Evolutionary conservation across 2,797 vertebrate species (phyloP).

Genomic region (Mus caroli): DNA sequence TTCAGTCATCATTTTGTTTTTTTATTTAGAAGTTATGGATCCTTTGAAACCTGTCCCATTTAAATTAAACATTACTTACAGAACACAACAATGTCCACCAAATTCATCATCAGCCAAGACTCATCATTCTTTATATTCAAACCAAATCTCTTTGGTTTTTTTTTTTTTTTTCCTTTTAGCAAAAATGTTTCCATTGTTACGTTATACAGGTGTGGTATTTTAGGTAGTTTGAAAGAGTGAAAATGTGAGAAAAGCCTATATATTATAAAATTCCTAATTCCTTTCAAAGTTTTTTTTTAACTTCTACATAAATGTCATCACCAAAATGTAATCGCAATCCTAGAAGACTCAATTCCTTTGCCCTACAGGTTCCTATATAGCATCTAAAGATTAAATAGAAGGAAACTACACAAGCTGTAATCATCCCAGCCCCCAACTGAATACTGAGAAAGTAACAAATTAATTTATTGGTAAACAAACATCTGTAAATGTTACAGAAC

Average conservation of each 20-base stretch:
- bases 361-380: background rate
- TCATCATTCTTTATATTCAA: conserved; percentile 64
- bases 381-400: background rate
- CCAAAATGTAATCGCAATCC: conserved; percentile 64
- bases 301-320: conserved; percentile 43
- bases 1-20: background rate
- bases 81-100: conserved; percentile 45
- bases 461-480: background rate
- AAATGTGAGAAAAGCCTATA: conserved; percentile 60
- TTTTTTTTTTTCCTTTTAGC: background rate
- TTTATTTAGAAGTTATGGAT: conserved; percentile 62
- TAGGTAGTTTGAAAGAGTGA: conserved; percentile 74
- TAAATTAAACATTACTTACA: conserved; percentile 69
- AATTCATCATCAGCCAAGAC: conserved; percentile 62
- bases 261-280: conserved; percentile 67
- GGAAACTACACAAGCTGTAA: background rate
- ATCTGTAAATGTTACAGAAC: conserved; percentile 15
- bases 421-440: background rate
- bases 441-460: conserved; percentile 45
- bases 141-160: background rate
- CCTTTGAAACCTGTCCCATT: conserved; percentile 52
- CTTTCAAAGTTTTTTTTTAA: conserved; percentile 68
- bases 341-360: background rate
- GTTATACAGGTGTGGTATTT: conserved; percentile 70
- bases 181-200: conserved; percentile 68